phyloP scores from a whole-genome alignment of 2,797 vertebrate genomes.

The Hirundo rustica region DNA sequence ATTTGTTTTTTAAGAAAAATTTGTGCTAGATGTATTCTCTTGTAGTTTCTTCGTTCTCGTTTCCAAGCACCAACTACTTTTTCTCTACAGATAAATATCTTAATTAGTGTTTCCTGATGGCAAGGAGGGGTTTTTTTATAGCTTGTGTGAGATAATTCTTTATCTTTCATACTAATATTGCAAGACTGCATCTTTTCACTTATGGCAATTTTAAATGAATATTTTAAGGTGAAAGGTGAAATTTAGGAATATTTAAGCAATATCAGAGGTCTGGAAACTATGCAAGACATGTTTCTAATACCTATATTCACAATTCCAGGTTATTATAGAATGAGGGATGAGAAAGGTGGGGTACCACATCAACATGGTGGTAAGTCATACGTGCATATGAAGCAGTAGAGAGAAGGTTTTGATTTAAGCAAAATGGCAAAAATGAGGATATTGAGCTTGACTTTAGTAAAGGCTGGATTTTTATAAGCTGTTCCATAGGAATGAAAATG shows the following conservation, averaged over 20 bases:
- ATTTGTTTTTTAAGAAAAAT: not conserved
- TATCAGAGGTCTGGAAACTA: not conserved
- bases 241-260: not conserved
- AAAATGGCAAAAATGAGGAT: not conserved
- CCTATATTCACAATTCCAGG: not conserved
- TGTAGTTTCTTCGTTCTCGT: not conserved
- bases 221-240: not conserved
- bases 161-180: not conserved
- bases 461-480: not conserved
- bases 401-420: not conserved
- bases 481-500: not conserved
- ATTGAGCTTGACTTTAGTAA: not conserved
- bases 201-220: not conserved
- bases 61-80: not conserved
- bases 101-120: not conserved
- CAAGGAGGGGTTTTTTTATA: fast-evolving
- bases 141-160: not conserved
- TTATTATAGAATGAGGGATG: not conserved
- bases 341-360: not conserved
- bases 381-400: not conserved
- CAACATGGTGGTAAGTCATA: not conserved
- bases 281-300: not conserved
- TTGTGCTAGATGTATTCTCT: not conserved
- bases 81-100: not conserved
- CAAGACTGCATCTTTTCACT: not conserved